A percentile compares a stretch with the other conserved stretches of the same genome.
Evolutionary conservation across 2,797 vertebrate genomes (phyloP).

Genomic region (Apogon talboti): DNA sequence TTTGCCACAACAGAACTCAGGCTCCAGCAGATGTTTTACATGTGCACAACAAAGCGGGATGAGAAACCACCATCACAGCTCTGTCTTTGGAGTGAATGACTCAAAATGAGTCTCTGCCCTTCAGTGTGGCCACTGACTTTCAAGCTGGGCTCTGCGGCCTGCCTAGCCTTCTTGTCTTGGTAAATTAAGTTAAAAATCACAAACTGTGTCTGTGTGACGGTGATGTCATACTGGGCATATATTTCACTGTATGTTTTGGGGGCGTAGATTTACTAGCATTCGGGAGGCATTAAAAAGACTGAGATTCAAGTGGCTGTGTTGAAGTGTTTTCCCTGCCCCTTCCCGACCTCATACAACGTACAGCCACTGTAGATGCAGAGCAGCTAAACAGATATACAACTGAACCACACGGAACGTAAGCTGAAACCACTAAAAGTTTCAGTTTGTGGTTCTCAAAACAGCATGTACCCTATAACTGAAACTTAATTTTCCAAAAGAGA

Average conservation of each 20-base stretch:
- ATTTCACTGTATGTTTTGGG: slow-evolving; percentile 74
- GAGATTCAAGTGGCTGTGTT: slow-evolving; percentile 75
- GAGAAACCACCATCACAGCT: slow-evolving; percentile 42
- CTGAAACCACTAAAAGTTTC: slow-evolving; percentile 7
- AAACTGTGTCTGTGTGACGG: slow-evolving; percentile 62
- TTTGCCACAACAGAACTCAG: slow-evolving; percentile 20
- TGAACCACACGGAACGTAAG: slow-evolving; percentile 35
- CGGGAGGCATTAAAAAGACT: slow-evolving; percentile 78
- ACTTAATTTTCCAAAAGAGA: not conserved
- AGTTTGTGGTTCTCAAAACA: slow-evolving; percentile 44
- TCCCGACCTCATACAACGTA: slow-evolving; percentile 42
- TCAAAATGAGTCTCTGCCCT: slow-evolving; percentile 44
- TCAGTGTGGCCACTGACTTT: slow-evolving; percentile 48
- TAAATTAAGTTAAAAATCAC: slow-evolving; percentile 74
- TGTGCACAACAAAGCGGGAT: slow-evolving; percentile 42
- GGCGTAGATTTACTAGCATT: slow-evolving; percentile 81
- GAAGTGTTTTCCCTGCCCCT: slow-evolving; percentile 44
- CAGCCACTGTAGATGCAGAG: slow-evolving; percentile 52
- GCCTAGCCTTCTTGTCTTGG: slow-evolving; percentile 52
- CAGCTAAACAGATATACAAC: slow-evolving; percentile 47
- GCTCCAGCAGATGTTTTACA: slow-evolving; percentile 58
- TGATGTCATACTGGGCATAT: slow-evolving; percentile 83
- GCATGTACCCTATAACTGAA: not conserved
- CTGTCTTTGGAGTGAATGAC: slow-evolving; percentile 41
- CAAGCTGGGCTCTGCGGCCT: slow-evolving; percentile 62